Conservation (phyloP, 2,888 invertebrate species). For the Cyrtodaria siliqua region DNA sequence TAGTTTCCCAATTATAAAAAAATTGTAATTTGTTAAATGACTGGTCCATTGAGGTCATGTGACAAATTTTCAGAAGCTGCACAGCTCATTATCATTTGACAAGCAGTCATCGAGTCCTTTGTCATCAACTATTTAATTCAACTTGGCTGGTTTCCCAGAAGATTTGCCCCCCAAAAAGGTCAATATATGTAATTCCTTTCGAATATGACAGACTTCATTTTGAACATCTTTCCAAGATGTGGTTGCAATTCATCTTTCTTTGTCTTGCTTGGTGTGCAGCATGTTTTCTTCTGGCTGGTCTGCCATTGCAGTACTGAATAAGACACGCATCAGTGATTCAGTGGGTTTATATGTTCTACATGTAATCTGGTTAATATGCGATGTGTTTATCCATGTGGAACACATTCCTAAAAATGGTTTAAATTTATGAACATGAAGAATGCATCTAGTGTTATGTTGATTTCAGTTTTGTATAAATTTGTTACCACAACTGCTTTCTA, state of each 20-base stretch:
- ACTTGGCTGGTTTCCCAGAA: slow-evolving; percentile 14
- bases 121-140: slow-evolving; percentile 33
- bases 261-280: slow-evolving; percentile 1
- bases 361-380: not conserved
- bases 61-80: slow-evolving; percentile 62
- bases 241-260: slow-evolving; percentile 11
- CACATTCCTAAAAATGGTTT: too few species aligned
- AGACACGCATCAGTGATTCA: not conserved
- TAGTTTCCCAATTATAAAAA: too few species aligned
- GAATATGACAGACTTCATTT: too few species aligned
- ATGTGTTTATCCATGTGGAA: not conserved
- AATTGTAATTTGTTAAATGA: too few species aligned
- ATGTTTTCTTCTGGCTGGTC: too few species aligned
- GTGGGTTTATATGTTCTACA: not conserved
- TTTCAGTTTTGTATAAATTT: too few species aligned
- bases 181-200: too few species aligned
- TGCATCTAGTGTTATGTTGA: too few species aligned
- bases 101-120: slow-evolving; percentile 58
- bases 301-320: too few species aligned
- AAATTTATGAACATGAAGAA: too few species aligned
- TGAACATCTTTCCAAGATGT: too few species aligned
- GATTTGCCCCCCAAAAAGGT: not conserved
- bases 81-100: slow-evolving; percentile 70
- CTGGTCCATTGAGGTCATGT: slow-evolving; percentile 59
- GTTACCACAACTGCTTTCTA: too few species aligned